Conservation (phyloP, 2,888 invertebrate genomes). For the Calameuta idolon region DNA sequence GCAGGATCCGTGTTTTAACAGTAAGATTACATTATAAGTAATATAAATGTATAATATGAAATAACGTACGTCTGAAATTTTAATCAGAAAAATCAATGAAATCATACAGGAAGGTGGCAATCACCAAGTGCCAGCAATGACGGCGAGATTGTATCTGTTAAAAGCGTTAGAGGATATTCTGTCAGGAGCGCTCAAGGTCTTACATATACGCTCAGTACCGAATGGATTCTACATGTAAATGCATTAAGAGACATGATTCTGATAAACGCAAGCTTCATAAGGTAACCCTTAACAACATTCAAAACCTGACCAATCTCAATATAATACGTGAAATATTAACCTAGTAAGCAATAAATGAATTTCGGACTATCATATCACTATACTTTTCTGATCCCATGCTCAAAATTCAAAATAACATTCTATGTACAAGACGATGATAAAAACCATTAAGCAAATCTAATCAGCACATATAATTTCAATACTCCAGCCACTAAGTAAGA, state of each 20-base stretch:
- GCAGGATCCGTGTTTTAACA: constrained; percentile 76
- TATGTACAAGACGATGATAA: neutral
- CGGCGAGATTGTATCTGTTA: constrained; percentile 78
- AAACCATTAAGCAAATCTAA: neutral
- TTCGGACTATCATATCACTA: neutral
- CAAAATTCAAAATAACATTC: neutral
- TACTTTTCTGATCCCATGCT: neutral
- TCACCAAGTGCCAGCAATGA: constrained; percentile 76
- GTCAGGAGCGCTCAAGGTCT: neutral
- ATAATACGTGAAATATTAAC: neutral
- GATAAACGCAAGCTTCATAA: neutral
- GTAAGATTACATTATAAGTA: constrained; percentile 68
- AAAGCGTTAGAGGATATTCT: constrained; percentile 66
- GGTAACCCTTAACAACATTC: neutral
- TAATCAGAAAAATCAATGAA: neutral
- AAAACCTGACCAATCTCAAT: neutral
- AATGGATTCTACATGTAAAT: neutral
- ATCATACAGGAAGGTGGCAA: constrained; percentile 75
- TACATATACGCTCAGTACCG: neutral
- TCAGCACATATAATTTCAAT: neutral
- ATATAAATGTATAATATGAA: constrained; percentile 12
- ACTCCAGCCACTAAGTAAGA: neutral
- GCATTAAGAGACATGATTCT: neutral
- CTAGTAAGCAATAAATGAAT: neutral
- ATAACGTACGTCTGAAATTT: constrained; percentile 33